Evolutionary conservation across 2,113 vertebrate species (phyloP).

Genomic region (Elephantulus edwardii): DNA sequence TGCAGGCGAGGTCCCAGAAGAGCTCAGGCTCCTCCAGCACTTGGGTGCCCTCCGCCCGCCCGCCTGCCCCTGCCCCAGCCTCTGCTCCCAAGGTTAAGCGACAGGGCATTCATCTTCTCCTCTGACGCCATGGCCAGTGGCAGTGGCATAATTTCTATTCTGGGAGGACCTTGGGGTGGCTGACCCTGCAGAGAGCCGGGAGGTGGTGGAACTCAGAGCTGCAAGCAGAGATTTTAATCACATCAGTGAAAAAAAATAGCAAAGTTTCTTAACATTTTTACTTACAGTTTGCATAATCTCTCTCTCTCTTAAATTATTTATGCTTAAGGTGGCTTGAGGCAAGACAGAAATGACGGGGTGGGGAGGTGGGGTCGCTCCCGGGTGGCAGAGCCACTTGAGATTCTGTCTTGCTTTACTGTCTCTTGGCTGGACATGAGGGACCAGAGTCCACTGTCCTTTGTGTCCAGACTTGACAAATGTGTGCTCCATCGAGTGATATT

Average conservation of each 20-base stretch:
- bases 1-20: neutral
- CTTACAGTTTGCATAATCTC: neutral
- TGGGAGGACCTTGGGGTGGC: neutral
- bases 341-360: neutral
- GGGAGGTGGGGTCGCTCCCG: neutral
- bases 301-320: neutral
- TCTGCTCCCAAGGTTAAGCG: accelerated
- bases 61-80: too few species aligned
- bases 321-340: neutral
- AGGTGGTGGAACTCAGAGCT: accelerated
- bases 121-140: accelerated
- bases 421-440: neutral
- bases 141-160: neutral
- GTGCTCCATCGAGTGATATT: neutral
- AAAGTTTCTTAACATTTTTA: neutral
- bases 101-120: neutral
- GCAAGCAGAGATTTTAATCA: neutral
- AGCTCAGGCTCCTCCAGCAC: neutral
- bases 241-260: neutral
- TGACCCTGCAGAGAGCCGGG: too few species aligned
- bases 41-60: accelerated
- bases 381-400: neutral
- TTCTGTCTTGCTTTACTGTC: neutral
- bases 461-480: neutral
- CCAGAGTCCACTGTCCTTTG: neutral